A percentile compares a stretch with the other conserved stretches of the same genome.
These are phyloP conservation scores for Coranthus polyacanthus DNA, from an alignment of 2,797 vertebrate species.

Conservation along the genomic window DNA sequence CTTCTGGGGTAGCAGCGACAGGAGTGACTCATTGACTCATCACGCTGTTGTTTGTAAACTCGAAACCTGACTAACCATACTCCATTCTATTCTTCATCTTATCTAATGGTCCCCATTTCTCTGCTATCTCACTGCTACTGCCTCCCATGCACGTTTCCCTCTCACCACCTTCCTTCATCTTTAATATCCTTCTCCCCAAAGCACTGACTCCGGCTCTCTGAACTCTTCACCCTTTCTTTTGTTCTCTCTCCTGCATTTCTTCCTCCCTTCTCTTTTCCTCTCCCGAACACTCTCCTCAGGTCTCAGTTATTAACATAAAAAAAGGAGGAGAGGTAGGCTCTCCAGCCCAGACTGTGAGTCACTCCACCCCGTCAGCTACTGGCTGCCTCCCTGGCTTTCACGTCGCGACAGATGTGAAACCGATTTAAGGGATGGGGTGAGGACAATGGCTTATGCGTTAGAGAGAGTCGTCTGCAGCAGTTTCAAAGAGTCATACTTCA, in stretches of 20 bases:
- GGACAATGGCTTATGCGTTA: constrained; percentile 49
- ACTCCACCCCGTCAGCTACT: constrained; percentile 52
- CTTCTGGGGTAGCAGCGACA: constrained; percentile 62
- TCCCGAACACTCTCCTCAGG: constrained; percentile 54
- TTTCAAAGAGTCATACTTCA: constrained; percentile 37
- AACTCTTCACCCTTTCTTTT: constrained; percentile 74
- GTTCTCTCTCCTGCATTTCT: constrained; percentile 62
- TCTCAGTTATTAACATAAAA: constrained; percentile 74
- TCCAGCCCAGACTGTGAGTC: constrained; percentile 70
- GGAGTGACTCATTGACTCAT: constrained; percentile 79
- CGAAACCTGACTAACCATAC: constrained; percentile 64
- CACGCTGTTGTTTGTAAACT: constrained; percentile 77
- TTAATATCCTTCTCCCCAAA: constrained; percentile 78
- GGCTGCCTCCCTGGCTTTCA: constrained; percentile 64
- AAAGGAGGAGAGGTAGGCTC: constrained; percentile 56
- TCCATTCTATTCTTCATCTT: constrained; percentile 65
- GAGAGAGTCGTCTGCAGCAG: constrained; percentile 33
- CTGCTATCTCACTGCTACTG: constrained; percentile 53
- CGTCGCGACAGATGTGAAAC: constrained; percentile 65
- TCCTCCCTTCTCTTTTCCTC: constrained; percentile 17
- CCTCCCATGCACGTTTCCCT: constrained; percentile 49
- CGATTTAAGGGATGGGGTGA: constrained; percentile 64
- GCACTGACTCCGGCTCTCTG: constrained; percentile 66
- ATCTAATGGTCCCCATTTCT: constrained; percentile 58
- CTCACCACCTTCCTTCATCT: constrained; percentile 70